phyloP scores from a whole-genome alignment of 2,113 vertebrate genomes.

The Sarotherodon lohbergeri region DNA sequence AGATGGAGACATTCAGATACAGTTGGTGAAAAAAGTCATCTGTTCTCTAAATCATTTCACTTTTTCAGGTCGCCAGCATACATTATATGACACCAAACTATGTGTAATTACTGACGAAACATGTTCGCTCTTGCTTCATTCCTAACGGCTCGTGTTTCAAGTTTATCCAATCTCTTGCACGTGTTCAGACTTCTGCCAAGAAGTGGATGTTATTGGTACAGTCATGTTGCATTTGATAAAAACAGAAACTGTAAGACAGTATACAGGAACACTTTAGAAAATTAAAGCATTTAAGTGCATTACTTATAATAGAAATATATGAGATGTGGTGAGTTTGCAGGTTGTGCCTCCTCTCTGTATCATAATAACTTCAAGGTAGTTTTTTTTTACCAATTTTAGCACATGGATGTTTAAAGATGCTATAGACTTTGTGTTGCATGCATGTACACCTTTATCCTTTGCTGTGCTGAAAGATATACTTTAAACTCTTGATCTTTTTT shows the following conservation, averaged over 20 bases:
- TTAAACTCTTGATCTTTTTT: conserved; percentile 32
- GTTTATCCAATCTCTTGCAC: background rate
- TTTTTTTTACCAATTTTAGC: background rate
- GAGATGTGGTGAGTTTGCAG: background rate
- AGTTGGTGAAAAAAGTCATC: background rate
- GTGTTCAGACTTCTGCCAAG: background rate
- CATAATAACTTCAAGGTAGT: background rate
- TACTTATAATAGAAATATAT: background rate
- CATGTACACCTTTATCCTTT: conserved; percentile 21
- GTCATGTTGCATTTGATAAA: background rate
- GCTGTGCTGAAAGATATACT: conserved; percentile 29
- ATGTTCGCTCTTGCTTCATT: background rate
- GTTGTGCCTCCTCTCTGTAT: background rate
- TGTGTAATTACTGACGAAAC: background rate
- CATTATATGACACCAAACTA: background rate
- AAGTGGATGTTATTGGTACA: background rate
- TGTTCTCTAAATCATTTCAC: background rate
- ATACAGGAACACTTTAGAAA: background rate
- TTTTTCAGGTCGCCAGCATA: background rate
- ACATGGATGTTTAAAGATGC: background rate
- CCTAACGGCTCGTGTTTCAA: background rate
- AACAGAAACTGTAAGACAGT: background rate
- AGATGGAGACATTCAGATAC: background rate
- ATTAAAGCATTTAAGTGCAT: background rate
- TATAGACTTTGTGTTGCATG: conserved; percentile 45